These are phyloP conservation scores for Coelopa frigida DNA, from an alignment of 1,140 invertebrate species.

Conservation along the genomic window DNA sequence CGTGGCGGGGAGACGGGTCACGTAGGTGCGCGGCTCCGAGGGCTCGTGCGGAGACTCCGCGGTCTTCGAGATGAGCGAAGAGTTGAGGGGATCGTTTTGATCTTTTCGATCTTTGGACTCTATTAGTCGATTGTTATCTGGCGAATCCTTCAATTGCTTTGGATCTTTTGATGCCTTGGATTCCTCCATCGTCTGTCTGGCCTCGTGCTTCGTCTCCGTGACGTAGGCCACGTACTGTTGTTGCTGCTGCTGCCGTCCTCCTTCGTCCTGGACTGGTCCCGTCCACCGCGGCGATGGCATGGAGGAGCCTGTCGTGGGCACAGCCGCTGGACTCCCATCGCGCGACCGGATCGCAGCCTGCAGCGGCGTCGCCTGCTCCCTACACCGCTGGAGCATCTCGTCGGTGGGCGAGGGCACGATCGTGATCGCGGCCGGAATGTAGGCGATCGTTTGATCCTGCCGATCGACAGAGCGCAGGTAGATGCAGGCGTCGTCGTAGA, in stretches of 20 bases:
- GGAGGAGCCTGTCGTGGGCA: not conserved
- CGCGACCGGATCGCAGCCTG: not conserved
- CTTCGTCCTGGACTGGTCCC: not conserved
- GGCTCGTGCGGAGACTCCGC: too few species aligned
- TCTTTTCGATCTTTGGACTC: too few species aligned
- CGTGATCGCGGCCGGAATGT: conserved; percentile 21
- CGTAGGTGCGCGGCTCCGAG: conserved; percentile 21
- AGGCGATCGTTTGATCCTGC: conserved; percentile 24
- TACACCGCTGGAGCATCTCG: conserved; percentile 8
- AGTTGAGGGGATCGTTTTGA: too few species aligned
- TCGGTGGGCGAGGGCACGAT: conserved; percentile 14
- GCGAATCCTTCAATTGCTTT: too few species aligned
- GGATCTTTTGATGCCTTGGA: too few species aligned
- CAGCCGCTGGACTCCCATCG: not conserved
- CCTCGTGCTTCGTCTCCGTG: not conserved
- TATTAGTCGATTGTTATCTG: too few species aligned
- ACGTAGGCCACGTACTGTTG: conserved; percentile 1
- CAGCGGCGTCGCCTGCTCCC: not conserved
- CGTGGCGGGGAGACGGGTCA: conserved; percentile 20
- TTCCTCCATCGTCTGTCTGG: not conserved
- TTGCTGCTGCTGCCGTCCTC: not conserved
- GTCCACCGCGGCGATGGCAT: not conserved
- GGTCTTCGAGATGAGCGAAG: too few species aligned
- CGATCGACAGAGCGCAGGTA: conserved; percentile 23
- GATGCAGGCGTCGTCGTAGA: conserved; percentile 34